These are phyloP conservation scores for Megaceryle torquata DNA, from an alignment of 2,113 vertebrate genomes.

Conservation along the genomic window DNA sequence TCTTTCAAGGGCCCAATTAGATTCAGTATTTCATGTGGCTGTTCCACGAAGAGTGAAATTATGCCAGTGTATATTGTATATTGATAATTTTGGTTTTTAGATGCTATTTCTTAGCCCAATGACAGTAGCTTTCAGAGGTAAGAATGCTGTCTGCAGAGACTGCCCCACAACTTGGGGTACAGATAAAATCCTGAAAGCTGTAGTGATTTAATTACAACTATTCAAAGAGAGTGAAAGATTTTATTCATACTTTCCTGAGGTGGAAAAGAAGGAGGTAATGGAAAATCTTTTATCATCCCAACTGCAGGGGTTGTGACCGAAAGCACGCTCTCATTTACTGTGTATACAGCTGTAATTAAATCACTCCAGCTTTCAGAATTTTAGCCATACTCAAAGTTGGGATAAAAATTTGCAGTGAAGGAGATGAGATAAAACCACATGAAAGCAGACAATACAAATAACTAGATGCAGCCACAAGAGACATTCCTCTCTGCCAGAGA, in stretches of 20 bases:
- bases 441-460: not conserved
- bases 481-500: not conserved
- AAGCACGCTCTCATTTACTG: not conserved
- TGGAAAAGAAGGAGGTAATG: not conserved
- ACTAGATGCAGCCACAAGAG: not conserved
- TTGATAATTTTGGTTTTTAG: not conserved
- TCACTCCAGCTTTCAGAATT: not conserved
- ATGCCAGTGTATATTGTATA: not conserved
- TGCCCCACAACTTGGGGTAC: not conserved
- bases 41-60: not conserved
- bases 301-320: not conserved
- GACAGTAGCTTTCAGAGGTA: not conserved
- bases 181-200: not conserved
- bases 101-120: not conserved
- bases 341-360: conserved; percentile 38
- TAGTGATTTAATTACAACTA: conserved; percentile 8
- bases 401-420: not conserved
- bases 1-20: not conserved
- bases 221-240: conserved; percentile 13
- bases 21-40: not conserved
- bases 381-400: not conserved
- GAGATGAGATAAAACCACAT: not conserved
- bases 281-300: conserved; percentile 31
- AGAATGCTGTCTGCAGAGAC: not conserved
- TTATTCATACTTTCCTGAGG: conserved; percentile 4